Conservation (phyloP, 2,888 invertebrate genomes). For the Neoascia interrupta region DNA sequence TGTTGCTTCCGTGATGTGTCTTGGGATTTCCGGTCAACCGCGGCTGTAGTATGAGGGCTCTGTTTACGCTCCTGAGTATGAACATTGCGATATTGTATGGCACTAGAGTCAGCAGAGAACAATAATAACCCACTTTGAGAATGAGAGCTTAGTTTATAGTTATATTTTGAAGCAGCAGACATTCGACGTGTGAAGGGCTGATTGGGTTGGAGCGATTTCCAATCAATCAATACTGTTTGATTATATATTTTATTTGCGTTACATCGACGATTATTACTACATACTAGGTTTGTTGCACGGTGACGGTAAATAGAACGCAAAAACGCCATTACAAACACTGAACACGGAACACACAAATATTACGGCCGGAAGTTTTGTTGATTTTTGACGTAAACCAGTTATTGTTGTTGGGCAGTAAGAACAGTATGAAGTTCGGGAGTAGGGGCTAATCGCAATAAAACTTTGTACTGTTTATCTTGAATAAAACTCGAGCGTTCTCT, state of each 20-base stretch:
- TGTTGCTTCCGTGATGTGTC: background rate
- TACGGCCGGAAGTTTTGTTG: background rate
- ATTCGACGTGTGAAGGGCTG: too few species aligned
- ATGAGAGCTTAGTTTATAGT: slow-evolving; percentile 7
- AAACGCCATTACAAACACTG: slow-evolving; percentile 79
- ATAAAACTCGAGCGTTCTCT: background rate
- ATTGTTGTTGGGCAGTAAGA: too few species aligned
- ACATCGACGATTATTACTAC: slow-evolving; percentile 70
- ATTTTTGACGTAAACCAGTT: background rate
- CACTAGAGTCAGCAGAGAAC: slow-evolving; percentile 1
- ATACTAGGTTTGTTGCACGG: slow-evolving; percentile 76
- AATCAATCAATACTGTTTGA: slow-evolving; percentile 15
- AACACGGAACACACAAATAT: slow-evolving; percentile 21
- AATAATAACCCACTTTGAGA: slow-evolving; percentile 38
- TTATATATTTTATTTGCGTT: slow-evolving; percentile 34
- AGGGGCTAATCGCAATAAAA: too few species aligned
- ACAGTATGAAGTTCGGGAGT: too few species aligned
- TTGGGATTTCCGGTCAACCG: slow-evolving; percentile 20
- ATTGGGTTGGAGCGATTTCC: slow-evolving; percentile 23
- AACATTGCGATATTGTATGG: slow-evolving; percentile 27
- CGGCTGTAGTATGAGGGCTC: slow-evolving; percentile 13
- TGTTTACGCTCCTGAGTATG: slow-evolving; percentile 28
- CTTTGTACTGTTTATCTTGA: background rate
- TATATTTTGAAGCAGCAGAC: too few species aligned
- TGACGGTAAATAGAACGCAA: slow-evolving; percentile 78